Evolutionary conservation across 2,113 vertebrate species (phyloP), one percentile per base, ranked within the genome.

Genomic region (Bos taurus): DNA sequence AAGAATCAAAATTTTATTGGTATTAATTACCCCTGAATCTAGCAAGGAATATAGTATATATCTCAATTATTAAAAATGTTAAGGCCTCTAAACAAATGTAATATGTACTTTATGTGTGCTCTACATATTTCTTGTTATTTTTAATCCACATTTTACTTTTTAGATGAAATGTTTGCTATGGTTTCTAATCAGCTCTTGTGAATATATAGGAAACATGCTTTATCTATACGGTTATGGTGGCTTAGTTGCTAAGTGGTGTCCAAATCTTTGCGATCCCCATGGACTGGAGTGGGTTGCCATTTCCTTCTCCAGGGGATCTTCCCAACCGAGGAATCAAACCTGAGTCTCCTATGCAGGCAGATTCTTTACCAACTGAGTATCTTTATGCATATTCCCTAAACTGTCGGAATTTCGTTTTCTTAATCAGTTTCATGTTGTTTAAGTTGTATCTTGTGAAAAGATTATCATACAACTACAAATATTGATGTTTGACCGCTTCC

Each of bases 21-120:
- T 82, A 92, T 92, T 97, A 97, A 98, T 94, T 96, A 96, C n/a
- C 60, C 15, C 15, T 30, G 21, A 98, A 93, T 81, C 9, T 88
- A 95, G 43, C 40, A 86, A 93, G 40, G 23, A 86, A 86, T 59
- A 90, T 36, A 91, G 12, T 74, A 26, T 83, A 25, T 19, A 2
- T 82, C 33, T 95, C 88, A 93, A 93, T 94, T 93, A 93, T 93
- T 93, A 89, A 96, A 91, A 93, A 89, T 96, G 2, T n/a, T 59
- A 84, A 57, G 8, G 28, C 46, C 8, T 25, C 28, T 62, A 78
- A 96, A 33, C 19, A 96, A 62, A 59, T 91, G 81, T 74, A 83
- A 30, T 90, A 25, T 67, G 25, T 85, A 15, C 12, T 97, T 56
- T 88, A 67, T 52, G 77, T 56, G 26, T 82, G 17, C 2, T 90